phyloP scores from a whole-genome alignment of 53 echinoderm and acorn worm species.

The Echinometra lucunter region DNA sequence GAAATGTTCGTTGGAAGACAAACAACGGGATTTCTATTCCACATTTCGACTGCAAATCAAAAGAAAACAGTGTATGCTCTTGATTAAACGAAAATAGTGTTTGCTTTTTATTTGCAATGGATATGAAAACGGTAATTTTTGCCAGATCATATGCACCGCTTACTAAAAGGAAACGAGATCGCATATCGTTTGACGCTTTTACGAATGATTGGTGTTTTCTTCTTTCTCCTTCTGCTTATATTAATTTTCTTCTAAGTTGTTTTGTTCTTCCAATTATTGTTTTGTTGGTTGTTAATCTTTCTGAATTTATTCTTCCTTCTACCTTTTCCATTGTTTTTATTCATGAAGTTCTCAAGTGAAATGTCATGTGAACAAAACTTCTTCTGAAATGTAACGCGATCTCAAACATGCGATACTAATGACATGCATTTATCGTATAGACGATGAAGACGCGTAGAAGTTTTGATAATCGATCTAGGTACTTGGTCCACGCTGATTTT shows the following conservation, averaged over 20 bases:
- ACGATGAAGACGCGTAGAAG: not conserved
- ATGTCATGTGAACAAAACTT: not conserved
- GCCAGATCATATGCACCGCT: too few relatives aligned
- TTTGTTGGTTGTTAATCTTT: not conserved
- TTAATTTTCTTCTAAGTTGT: too few relatives aligned
- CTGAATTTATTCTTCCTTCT: not conserved
- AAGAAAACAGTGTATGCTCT: not conserved
- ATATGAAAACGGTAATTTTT: not conserved
- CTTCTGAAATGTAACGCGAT: not conserved
- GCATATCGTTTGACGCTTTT: too few relatives aligned
- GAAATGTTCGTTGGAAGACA: not conserved
- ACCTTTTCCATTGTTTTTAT: not conserved
- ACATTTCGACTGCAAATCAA: too few relatives aligned
- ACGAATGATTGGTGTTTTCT: too few relatives aligned
- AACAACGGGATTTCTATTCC: not conserved
- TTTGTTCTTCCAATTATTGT: too few relatives aligned
- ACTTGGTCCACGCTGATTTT: not conserved
- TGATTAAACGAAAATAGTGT: not conserved
- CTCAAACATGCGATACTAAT: not conserved
- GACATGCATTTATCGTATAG: not conserved
- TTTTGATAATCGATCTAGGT: not conserved
- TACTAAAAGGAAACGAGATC: not conserved
- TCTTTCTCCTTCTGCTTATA: too few relatives aligned
- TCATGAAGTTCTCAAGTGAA: not conserved
- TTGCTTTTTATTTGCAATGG: not conserved